Percentiles rank a stretch among this genome's conserved stretches.
Conservation (phyloP, 2,113 vertebrate genomes). For the Hydrochoerus hydrochaeris region DNA sequence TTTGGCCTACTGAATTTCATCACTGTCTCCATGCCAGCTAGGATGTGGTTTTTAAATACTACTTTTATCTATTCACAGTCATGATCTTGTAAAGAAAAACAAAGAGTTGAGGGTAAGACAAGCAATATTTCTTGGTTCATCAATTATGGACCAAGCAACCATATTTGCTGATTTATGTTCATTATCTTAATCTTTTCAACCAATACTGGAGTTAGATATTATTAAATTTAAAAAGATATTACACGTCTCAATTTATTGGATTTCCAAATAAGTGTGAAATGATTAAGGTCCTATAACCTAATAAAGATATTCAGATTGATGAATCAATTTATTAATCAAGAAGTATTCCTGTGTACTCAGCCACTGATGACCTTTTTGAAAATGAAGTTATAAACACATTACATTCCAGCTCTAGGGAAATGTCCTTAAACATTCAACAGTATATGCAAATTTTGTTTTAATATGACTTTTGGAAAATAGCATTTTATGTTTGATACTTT, state of each 20-base stretch:
- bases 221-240: conserved; percentile 53
- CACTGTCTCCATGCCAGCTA: neutral
- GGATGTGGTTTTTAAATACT: neutral
- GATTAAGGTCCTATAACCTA: conserved; percentile 12
- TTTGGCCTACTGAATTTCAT: neutral
- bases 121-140: neutral
- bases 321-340: conserved; percentile 41
- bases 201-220: neutral
- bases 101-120: neutral
- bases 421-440: neutral
- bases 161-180: neutral
- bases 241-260: neutral
- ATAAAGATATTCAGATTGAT: conserved; percentile 45
- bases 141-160: neutral
- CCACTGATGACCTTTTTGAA: neutral
- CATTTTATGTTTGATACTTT: neutral
- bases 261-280: conserved; percentile 27
- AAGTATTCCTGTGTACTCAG: neutral
- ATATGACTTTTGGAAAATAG: neutral
- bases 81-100: neutral
- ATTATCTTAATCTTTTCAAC: conserved; percentile 18
- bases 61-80: neutral
- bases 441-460: neutral
- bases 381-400: conserved; percentile 5
- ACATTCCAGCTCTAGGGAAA: neutral